Base-by-base conservation (phyloP, 2,797 vertebrate species). In the Hydrophis major region DNA sequence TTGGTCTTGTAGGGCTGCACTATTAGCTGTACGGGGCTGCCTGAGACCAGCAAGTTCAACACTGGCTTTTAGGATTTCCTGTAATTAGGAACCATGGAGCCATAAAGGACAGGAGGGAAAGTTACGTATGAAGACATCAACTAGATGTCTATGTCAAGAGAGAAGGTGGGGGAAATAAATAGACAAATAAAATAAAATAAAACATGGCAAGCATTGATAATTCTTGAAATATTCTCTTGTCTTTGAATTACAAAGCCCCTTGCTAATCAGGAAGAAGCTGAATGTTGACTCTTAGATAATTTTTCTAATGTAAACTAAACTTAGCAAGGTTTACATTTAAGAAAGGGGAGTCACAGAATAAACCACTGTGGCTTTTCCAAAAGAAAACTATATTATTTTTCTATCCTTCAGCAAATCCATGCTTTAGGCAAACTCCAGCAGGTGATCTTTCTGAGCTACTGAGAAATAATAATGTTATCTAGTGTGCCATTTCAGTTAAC, bases 91-190 rank as follows among this genome's bases (percentile, higher is more conserved):
- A 37, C 88, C 92, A 90, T 10, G 25, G 60, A 25, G 11, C 25
- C 3, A 28, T 63, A 63, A 63, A 28, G 8, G 11, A 63, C 60
- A 63, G 60, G 25, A 87, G 4, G 0, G 56, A 95, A 93, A 91
- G 37, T 0, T 87, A 86, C 92, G 95, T 28, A 90, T 93, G 94
- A 93, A 88, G 53, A 6, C 66, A 92, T 93, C 90, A 96, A 90
- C 60, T 59, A 86, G 4, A 92, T 88, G 83, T 87, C 78, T 69
- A 22, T n/a, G 28, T 47, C 91, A 86, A 53, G 28, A 90, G 89
- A 93, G 56, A 59, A 63, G 90, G 88, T 61, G 8, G 22, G 87
- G n/a, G 60, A 69, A 93, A 93, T 6, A 90, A 92, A 92, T 1
- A 91, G 42, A n/a, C 37, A 91, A 42, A 14, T 47, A 47, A 47